Evolutionary conservation across 2,113 vertebrate genomes (phyloP), one percentile per base, ranked within the genome.

Genomic region (Narcine bancroftii): DNA sequence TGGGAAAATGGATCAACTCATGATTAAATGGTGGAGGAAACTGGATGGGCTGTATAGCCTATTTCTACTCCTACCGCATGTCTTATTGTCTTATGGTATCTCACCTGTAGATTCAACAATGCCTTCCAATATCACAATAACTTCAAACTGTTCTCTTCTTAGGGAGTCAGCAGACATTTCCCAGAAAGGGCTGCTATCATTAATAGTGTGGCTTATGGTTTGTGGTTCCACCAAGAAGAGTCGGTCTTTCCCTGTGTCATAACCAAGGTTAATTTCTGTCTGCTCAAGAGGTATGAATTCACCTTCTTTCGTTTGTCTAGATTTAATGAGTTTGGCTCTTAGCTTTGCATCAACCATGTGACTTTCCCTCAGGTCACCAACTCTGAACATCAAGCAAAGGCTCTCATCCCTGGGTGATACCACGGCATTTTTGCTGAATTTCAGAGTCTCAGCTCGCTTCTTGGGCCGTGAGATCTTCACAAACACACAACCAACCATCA

Each of bases 261-360:
- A 97, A 92, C 97, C 97, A 94, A 97, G 94, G 93, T 97, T 97
- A 93, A 97, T 95, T 91, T 97, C 97, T 0, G 97, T 97, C 94
- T 98, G 97, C 93, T 97, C 96, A 94, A 97, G 94, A 0, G 96
- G 97, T 92, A 97, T 97, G 94, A 98, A 97, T 93, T 97, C 97
- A 0, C 97, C 97, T 92, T 97, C 96, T 0, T 96, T 96, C 0
- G 96, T 97, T 92, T 97, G 97, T 76, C 96, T 94, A n/a, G 97
- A 97, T 93, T 97, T 97, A 93, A 98, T 97, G 26, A 97, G 95
- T 93, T 97, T 98, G 92, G 96, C 97, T 6, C 97, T 93, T 93
- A 97, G 96, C 94, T 97, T 97, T 92, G 97, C 97, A 0, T 97
- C 97, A 92, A 98, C 97, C 96, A 97, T 97, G 95, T 98, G 97